These are phyloP conservation scores for Crocuta crocuta DNA, from an alignment of 2,113 vertebrate species.

Conservation along the genomic window DNA sequence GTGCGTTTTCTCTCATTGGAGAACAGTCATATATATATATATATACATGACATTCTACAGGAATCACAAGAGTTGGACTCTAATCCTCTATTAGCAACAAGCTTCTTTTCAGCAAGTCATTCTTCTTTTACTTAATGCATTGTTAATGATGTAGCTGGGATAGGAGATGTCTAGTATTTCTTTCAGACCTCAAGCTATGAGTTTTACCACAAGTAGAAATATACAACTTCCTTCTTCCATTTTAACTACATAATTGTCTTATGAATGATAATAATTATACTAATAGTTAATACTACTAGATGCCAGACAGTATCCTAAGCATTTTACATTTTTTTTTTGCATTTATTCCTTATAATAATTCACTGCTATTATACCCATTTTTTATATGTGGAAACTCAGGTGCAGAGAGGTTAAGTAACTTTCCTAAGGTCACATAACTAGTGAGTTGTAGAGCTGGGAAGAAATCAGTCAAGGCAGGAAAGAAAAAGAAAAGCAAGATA, in stretches of 20 bases:
- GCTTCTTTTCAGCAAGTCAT: background rate
- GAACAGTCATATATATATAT: too few species aligned
- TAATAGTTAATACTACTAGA: constrained; percentile 10
- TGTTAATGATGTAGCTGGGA: background rate
- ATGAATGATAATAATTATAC: constrained; percentile 45
- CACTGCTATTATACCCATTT: background rate
- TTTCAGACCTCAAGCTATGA: constrained; percentile 6
- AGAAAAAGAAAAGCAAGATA: background rate
- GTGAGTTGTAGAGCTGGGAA: background rate
- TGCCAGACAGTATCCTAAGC: constrained; percentile 1
- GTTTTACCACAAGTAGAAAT: background rate
- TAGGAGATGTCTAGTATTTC: background rate
- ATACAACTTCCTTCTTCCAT: constrained; percentile 15
- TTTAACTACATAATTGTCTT: constrained; percentile 39
- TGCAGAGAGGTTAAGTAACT: background rate
- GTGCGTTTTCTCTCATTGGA: background rate
- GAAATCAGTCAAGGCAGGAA: background rate
- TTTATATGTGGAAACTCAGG: constrained; percentile 32
- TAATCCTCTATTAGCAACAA: background rate
- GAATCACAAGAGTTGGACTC: background rate
- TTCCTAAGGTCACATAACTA: background rate
- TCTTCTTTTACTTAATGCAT: background rate
- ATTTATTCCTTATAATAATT: background rate
- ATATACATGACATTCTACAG: background rate
- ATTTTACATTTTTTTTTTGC: background rate